Evolutionary conservation across 2,888 invertebrate species (phyloP), one percentile per base, ranked within the genome.

Genomic region (Tuta absoluta): DNA sequence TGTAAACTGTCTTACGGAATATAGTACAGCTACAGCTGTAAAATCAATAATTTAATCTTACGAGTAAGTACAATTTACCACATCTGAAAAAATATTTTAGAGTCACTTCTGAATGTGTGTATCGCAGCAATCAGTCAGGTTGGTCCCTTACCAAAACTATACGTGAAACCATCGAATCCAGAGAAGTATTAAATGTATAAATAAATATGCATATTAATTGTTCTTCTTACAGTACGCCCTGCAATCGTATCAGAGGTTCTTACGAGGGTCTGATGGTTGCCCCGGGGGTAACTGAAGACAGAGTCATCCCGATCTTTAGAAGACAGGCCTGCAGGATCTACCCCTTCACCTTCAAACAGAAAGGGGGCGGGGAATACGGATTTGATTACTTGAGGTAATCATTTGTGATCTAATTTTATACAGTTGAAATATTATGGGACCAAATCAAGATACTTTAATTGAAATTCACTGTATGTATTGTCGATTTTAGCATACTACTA

Each of bases 301-400:
- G 85, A 0, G 77, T 82, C 0, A 92, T 97, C 67, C 89, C 93
- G 0, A 82, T 97, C 14, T 98, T 94, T 84, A 93, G 97, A 64
- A 94, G 95, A 71, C 95, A 96, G 21, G 96, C 97, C 71, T 98
- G 98, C 82, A 93, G 97, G 65, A 92, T 95, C 0, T 85, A 96
- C 63, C 94, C 90, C 17, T 83, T 91, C 63, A 68, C 63, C 8
- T 90, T 80, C 51, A 57, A 76, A 0, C 67, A 75, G 1, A 84
- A 87, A 49, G 62, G 72, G 0, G 70, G 62, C 0, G 78, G 77
- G 12, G 72, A 80, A 1, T 74, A 75, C 10, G 96, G 95, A 0
- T 86, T 95, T 3, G 86, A 92, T 38, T 93, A 93, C 0, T 93
- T 93, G 70, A 87, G 93, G 83, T 97, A 93, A 77, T 19, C 17